These are phyloP conservation scores for Nysson spinosus DNA, from an alignment of 2,888 invertebrate species.

Conservation along the genomic window DNA sequence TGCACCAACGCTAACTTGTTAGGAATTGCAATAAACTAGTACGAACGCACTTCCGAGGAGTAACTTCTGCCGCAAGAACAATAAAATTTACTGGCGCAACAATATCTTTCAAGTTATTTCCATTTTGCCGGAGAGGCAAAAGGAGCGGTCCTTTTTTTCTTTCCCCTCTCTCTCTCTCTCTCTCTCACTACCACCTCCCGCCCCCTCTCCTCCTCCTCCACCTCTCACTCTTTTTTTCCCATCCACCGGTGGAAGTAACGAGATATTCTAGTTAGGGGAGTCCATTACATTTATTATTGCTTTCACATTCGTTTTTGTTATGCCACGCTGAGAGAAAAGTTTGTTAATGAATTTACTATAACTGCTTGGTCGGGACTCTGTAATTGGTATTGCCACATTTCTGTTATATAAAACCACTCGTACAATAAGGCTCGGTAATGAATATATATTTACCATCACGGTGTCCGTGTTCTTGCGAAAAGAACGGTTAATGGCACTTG, in stretches of 20 bases:
- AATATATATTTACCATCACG: neutral
- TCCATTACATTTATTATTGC: conserved; percentile 48
- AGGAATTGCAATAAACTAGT: conserved; percentile 2
- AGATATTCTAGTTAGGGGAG: conserved; percentile 33
- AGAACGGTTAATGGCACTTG: conserved; percentile 24
- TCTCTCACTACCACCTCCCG: neutral
- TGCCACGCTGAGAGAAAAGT: conserved; percentile 26
- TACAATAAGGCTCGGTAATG: conserved; percentile 19
- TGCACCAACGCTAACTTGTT: neutral
- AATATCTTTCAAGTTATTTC: conserved; percentile 8
- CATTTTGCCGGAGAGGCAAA: conserved; percentile 1
- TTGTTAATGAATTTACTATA: conserved; percentile 48
- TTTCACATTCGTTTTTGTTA: conserved; percentile 33
- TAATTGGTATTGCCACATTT: conserved; percentile 46
- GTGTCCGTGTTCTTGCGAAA: conserved; percentile 14
- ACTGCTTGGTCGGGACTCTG: conserved; percentile 36
- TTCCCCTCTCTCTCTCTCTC: neutral
- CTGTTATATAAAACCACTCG: conserved; percentile 35
- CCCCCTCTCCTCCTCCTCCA: conserved; percentile 4
- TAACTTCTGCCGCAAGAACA: neutral
- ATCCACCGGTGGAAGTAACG: conserved; percentile 26
- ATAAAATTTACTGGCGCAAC: conserved; percentile 16
- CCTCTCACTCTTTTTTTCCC: conserved; percentile 3
- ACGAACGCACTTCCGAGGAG: neutral
- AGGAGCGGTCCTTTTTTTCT: too few relatives aligned